phyloP scores from a whole-genome alignment of 2,888 invertebrate genomes.

The Apodemia arnacis region DNA sequence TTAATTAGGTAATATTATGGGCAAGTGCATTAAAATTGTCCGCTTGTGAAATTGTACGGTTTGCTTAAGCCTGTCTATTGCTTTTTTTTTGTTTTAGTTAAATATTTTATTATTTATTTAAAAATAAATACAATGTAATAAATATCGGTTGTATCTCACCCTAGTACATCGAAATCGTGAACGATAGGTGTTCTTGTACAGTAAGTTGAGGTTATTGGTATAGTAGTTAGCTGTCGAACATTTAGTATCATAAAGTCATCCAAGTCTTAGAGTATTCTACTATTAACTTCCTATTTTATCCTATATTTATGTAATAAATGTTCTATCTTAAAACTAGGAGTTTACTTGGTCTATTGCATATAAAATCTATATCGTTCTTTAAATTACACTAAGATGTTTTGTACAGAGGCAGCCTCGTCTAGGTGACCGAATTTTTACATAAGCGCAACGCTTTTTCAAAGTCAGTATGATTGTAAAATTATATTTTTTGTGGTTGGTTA shows the following conservation, averaged over 20 bases:
- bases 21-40: conserved; percentile 94
- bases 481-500: conserved; percentile 37
- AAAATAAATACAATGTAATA: conserved; percentile 77
- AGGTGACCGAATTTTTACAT: conserved; percentile 93
- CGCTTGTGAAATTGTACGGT: conserved; percentile 92
- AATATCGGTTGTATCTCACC: conserved; percentile 84
- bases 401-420: conserved; percentile 93
- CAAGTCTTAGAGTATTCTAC: conserved; percentile 91
- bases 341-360: conserved; percentile 91
- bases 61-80: conserved; percentile 93
- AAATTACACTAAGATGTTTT: conserved; percentile 91
- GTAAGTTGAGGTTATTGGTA: conserved; percentile 75
- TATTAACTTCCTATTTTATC: conserved; percentile 90
- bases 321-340: conserved; percentile 93
- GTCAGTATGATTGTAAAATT: conserved; percentile 28
- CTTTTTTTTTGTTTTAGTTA: conserved; percentile 93
- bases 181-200: conserved; percentile 89
- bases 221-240: conserved; percentile 84
- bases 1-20: conserved; percentile 93
- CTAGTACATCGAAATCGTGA: conserved; percentile 90
- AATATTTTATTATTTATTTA: conserved; percentile 94
- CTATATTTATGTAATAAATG: conserved; percentile 92
- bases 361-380: conserved; percentile 90
- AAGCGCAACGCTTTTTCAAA: conserved; percentile 87
- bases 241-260: conserved; percentile 89